Evolutionary conservation across 2,888 invertebrate species (phyloP), one percentile per base, ranked within the genome.

Genomic region (Acleris cristana): DNA sequence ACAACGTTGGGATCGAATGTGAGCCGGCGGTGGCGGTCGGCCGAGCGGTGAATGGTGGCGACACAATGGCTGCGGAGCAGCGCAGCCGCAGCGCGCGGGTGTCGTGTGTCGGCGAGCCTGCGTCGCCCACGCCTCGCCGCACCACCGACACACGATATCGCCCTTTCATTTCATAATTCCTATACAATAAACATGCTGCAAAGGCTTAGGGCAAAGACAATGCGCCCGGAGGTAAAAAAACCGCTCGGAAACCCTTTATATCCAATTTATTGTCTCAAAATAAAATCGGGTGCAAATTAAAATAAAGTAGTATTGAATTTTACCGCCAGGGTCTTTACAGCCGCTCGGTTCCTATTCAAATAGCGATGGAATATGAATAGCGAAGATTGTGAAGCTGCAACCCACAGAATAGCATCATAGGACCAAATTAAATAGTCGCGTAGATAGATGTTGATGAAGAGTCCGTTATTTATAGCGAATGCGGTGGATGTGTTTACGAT

Each of bases 261-360:
- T 86, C 79, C 80, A 83, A 87, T 86, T 90, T 87, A 92, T 92
- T 92, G 91, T 92, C 90, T 92, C 90, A 89, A 87, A 87, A 90
- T 88, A 87, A 91, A 89, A 90, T 91, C 92, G 92, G 92, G 92
- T 92, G 92, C 92, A 90, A 92, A 92, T 92, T 92, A 89, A 88
- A 91, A 90, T 89, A 85, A 82, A 58, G 58, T 54, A 61, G 85
- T 86, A 85, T 85, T 84, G 82, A 84, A 80, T 76, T 76, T 77
- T 77, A 79, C 77, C 74, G 74, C 78, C 74, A 73, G 74, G 70
- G 77, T 74, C 78, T 76, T 81, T 82, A 76, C 76, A 80, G 79
- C 73, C 76, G 76, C 74, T 78, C 78, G 74, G 73, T 78, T 14
- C 40, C 40, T 40, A 75, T 79, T 81, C 73, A 75, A 78, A 76